These are phyloP conservation scores for Drosophila sechellia DNA, from an alignment of 1,140 invertebrate species.

Conservation along the genomic window DNA sequence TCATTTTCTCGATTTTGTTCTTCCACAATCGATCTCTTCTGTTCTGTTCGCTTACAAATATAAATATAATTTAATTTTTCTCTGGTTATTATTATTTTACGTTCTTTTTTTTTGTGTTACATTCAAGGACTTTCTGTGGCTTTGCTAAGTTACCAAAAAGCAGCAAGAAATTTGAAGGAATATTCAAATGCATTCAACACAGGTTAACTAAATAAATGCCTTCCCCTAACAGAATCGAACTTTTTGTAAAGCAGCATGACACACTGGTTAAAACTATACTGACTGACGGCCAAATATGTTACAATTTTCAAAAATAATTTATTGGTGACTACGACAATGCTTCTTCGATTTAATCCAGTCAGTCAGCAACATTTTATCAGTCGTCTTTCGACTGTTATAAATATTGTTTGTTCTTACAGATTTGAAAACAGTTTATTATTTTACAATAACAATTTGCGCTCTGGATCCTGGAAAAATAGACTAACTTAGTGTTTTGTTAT, in stretches of 20 bases:
- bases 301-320: neutral
- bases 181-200: constrained; percentile 50
- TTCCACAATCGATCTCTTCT: constrained; percentile 7
- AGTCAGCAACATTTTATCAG: neutral
- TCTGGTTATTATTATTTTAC: constrained; percentile 48
- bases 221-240: constrained; percentile 42
- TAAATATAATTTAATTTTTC: constrained; percentile 65
- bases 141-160: constrained; percentile 22
- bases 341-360: neutral
- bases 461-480: constrained; percentile 67
- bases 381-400: constrained; percentile 8
- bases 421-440: constrained; percentile 40
- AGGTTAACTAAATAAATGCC: constrained; percentile 72
- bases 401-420: constrained; percentile 13
- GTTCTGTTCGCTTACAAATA: constrained; percentile 62
- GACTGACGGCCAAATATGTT: neutral
- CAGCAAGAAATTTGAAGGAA: constrained; percentile 16
- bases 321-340: constrained; percentile 2
- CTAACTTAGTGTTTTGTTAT: constrained; percentile 43
- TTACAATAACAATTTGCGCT: constrained; percentile 78
- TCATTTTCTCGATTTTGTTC: constrained; percentile 32
- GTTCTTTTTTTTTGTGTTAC: constrained; percentile 45
- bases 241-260: neutral
- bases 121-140: constrained; percentile 42
- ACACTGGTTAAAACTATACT: constrained; percentile 8